Base-by-base conservation (phyloP, 2,113 vertebrate genomes). In the Campylorhamphus procurvoides region DNA sequence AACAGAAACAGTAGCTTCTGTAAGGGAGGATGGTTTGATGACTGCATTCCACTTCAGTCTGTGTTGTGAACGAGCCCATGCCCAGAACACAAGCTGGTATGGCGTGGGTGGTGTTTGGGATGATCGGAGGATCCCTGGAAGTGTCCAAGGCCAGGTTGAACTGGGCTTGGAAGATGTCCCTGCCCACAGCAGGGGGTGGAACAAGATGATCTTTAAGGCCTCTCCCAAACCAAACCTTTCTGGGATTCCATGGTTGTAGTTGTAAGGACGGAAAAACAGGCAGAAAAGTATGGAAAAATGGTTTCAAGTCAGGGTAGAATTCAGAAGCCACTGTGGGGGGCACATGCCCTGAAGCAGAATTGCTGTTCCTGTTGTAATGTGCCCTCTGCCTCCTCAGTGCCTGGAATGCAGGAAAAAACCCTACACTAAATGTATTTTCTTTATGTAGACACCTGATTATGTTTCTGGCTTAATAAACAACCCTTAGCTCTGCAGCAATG, bases 301-400 rank as follows among this genome's bases (percentile, higher is more conserved):
- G 12, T 76, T 64, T 37, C 42, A 44, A 28, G 62, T 12, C 19
- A 40, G 31, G 5, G 15, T 77, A 50, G 50, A 73, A 93, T 29
- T 62, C 2, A 0, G 29, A 10, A 87, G 4, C 24, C 42, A 55
- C 27, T 33, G 22, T 2, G 4, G 40, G 4, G 12, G 4, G 9
- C 29, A 50, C 2, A 2, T 7, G 31, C 18, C 28, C 7, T 15
- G 19, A 12, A 15, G 4, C 18, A 49, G 55, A 78, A 78, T 24
- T 33, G 31, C 67, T 64, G 60, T 10, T 87, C 14, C 73, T 84
- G 2, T 9, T 69, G 31, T 33, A 63, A 9, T 40, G 35, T 25
- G 9, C 25, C 27, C 12, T 40, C 50, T 68, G 22, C 37, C 83
- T 33, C 53, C 22, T 44, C n/a, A 18, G 33, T 9, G 8, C 28